phyloP scores from a whole-genome alignment of 2,113 vertebrate species.

The Dicerorhinus sumatrensis region DNA sequence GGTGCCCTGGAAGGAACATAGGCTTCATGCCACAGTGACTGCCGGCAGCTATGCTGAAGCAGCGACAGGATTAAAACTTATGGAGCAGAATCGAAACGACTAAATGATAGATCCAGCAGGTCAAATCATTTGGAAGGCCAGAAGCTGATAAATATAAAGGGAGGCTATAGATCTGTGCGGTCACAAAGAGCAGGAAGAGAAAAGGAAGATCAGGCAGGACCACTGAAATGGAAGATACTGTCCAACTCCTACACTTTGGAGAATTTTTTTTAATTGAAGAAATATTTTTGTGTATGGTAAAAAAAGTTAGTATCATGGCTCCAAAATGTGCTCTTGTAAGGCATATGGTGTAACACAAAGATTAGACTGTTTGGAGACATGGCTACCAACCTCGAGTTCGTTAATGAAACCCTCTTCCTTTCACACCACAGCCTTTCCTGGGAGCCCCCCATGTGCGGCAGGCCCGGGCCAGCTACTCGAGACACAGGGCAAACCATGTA shows the following conservation, averaged over 20 bases:
- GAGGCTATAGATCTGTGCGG: background rate
- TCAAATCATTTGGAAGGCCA: background rate
- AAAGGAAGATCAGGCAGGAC: background rate
- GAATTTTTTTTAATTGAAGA: background rate
- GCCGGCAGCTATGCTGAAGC: background rate
- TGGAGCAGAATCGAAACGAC: background rate
- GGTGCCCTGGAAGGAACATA: background rate
- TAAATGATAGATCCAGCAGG: background rate
- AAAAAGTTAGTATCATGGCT: fast-evolving
- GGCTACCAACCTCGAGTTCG: too few species aligned
- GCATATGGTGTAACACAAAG: fast-evolving
- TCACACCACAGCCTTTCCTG: fast-evolving
- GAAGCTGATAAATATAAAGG: too few species aligned
- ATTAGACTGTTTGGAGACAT: background rate
- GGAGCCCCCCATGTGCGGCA: fast-evolving
- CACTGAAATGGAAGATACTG: background rate
- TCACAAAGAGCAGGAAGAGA: background rate
- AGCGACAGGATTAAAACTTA: background rate
- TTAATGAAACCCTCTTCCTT: too few species aligned
- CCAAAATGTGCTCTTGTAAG: background rate
- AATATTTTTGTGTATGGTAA: background rate
- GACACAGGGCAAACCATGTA: background rate
- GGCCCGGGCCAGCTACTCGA: background rate
- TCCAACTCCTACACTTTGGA: fast-evolving
- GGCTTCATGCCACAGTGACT: fast-evolving